Evolutionary conservation across 2,113 vertebrate species (phyloP).

Genomic region (Procapra przewalskii): DNA sequence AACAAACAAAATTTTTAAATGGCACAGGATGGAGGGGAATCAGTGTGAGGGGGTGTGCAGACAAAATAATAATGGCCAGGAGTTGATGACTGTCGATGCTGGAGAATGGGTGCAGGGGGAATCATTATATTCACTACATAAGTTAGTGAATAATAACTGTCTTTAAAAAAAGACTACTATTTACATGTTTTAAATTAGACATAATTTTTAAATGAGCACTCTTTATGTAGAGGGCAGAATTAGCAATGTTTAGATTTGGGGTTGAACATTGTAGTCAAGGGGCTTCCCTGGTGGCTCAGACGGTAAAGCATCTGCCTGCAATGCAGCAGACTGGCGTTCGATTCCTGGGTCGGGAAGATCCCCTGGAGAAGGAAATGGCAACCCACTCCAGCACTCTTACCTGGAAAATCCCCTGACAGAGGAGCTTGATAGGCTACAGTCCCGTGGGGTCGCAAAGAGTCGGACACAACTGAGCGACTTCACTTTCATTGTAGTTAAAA

Average conservation of each 20-base stretch:
- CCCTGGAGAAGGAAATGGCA: too few species aligned
- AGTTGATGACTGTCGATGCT: not conserved
- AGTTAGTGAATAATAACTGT: slow-evolving; percentile 20
- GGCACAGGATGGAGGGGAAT: not conserved
- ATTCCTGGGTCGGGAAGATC: too few species aligned
- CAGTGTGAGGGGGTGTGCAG: not conserved
- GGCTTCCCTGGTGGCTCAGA: too few species aligned
- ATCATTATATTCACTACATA: not conserved
- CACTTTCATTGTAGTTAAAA: not conserved
- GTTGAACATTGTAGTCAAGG: not conserved
- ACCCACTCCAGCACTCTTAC: too few species aligned
- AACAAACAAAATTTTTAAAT: not conserved
- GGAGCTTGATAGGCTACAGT: too few species aligned
- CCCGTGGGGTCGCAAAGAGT: too few species aligned
- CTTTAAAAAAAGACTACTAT: not conserved
- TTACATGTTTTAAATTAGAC: slow-evolving; percentile 42
- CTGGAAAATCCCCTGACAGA: too few species aligned
- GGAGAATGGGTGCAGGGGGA: not conserved
- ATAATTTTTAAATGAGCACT: not conserved
- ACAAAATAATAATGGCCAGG: not conserved
- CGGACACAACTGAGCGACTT: too few species aligned
- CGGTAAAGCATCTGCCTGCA: too few species aligned
- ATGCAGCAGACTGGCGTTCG: fast-evolving
- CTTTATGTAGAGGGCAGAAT: slow-evolving; percentile 3
- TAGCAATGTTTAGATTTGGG: not conserved